phyloP scores from a whole-genome alignment of 2,888 invertebrate species.

The Dioctria linearis region DNA sequence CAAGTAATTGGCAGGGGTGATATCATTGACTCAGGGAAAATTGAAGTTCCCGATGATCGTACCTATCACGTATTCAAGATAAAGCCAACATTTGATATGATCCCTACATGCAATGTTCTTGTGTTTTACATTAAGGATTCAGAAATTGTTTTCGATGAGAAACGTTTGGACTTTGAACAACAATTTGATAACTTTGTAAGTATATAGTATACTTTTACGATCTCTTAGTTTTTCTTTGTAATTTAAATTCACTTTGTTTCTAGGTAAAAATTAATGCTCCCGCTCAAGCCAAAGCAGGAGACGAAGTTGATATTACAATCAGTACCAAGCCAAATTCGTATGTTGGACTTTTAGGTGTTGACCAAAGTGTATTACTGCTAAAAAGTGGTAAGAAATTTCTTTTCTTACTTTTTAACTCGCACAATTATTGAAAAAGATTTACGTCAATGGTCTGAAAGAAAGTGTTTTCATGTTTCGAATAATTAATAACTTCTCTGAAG shows the following conservation, averaged over 20 bases:
- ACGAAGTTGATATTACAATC: slow-evolving; percentile 83
- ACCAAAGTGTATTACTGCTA: slow-evolving; percentile 84
- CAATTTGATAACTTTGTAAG: slow-evolving; percentile 83
- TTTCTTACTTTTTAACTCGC: background rate
- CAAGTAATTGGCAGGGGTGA: slow-evolving; percentile 88
- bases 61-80: slow-evolving; percentile 73
- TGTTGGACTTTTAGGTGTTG: slow-evolving; percentile 90
- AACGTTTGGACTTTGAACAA: slow-evolving; percentile 84
- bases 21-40: slow-evolving; percentile 76
- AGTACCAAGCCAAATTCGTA: slow-evolving; percentile 88
- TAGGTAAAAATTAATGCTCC: slow-evolving; percentile 80
- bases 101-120: slow-evolving; percentile 83
- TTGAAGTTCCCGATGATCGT: slow-evolving; percentile 30
- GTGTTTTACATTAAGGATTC: slow-evolving; percentile 84
- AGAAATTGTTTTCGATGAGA: slow-evolving; percentile 85
- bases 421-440: background rate
- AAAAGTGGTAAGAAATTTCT: slow-evolving; percentile 76
- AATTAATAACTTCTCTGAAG: too few species aligned
- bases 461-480: too few species aligned
- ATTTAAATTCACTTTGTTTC: background rate
- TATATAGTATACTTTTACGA: slow-evolving; percentile 55
- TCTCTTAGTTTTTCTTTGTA: background rate
- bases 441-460: background rate
- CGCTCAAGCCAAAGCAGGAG: slow-evolving; percentile 81
- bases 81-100: slow-evolving; percentile 80